A percentile compares a stretch with the other conserved stretches of the same genome.
Evolutionary conservation across 2,113 vertebrate species (phyloP).

Genomic region (Eulemur macaco): DNA sequence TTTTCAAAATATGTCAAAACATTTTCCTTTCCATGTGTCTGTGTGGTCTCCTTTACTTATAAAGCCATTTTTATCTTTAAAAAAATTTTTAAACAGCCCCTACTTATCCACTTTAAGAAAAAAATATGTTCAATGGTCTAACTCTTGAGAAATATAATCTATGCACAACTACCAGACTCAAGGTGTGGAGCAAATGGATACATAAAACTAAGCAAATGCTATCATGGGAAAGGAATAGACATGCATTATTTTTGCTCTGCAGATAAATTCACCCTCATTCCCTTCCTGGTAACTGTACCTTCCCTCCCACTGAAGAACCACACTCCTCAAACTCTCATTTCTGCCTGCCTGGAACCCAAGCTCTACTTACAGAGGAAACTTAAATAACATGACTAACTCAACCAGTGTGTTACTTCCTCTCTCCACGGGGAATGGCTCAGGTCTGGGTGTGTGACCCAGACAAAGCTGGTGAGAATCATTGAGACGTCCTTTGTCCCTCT

Average conservation of each 20-base stretch:
- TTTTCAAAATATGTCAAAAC: background rate
- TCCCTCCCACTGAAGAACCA: background rate
- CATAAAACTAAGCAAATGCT: background rate
- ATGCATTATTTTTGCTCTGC: background rate
- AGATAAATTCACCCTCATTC: background rate
- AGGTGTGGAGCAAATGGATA: accelerated
- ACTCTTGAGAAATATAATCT: background rate
- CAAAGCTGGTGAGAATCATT: background rate
- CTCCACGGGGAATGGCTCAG: background rate
- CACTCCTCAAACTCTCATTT: background rate
- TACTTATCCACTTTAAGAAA: background rate
- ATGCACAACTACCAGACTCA: background rate
- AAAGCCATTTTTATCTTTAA: background rate
- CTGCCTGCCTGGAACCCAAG: background rate
- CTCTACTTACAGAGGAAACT: background rate
- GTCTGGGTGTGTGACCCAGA: background rate
- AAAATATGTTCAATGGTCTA: background rate
- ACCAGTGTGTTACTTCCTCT: background rate
- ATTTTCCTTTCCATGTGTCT: background rate
- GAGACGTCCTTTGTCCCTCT: background rate
- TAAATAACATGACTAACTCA: accelerated
- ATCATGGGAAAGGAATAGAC: background rate
- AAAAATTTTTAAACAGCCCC: background rate
- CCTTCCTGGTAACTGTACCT: background rate
- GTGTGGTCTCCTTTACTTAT: background rate